Percentiles rank a stretch among this genome's conserved stretches.
These are phyloP conservation scores for Meta bourneti DNA, from an alignment of 2,888 invertebrate species.

Conservation along the genomic window DNA sequence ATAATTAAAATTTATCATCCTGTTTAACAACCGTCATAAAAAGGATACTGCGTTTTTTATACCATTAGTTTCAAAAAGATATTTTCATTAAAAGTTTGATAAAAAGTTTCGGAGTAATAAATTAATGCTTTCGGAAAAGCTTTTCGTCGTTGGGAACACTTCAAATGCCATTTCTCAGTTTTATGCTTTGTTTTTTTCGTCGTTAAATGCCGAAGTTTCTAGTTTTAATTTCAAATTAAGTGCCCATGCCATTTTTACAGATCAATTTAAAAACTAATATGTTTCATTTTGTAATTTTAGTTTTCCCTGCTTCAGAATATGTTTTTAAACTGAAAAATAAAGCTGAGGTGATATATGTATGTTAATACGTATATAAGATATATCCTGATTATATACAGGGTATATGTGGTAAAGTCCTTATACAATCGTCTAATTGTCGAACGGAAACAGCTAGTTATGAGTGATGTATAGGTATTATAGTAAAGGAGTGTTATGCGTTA, in stretches of 20 bases:
- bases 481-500: too few species aligned
- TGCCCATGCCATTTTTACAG: not conserved
- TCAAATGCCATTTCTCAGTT: not conserved
- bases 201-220: not conserved
- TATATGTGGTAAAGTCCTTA: too few species aligned
- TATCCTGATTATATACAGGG: too few species aligned
- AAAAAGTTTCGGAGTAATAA: not conserved
- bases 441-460: too few species aligned
- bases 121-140: not conserved
- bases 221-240: not conserved
- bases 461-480: too few species aligned
- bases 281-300: too few species aligned
- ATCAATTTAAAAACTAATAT: not conserved
- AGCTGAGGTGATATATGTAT: too few species aligned
- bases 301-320: too few species aligned
- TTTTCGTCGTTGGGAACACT: not conserved
- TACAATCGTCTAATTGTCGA: too few species aligned
- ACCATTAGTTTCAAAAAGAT: not conserved
- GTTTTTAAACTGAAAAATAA: too few species aligned
- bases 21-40: slow-evolving; percentile 39
- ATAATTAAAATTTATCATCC: slow-evolving; percentile 39
- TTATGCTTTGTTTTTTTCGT: not conserved
- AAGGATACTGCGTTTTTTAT: not conserved
- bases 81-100: not conserved
- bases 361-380: too few species aligned